Conservation (phyloP, 2,113 vertebrate species). For the Cavia porcellus region DNA sequence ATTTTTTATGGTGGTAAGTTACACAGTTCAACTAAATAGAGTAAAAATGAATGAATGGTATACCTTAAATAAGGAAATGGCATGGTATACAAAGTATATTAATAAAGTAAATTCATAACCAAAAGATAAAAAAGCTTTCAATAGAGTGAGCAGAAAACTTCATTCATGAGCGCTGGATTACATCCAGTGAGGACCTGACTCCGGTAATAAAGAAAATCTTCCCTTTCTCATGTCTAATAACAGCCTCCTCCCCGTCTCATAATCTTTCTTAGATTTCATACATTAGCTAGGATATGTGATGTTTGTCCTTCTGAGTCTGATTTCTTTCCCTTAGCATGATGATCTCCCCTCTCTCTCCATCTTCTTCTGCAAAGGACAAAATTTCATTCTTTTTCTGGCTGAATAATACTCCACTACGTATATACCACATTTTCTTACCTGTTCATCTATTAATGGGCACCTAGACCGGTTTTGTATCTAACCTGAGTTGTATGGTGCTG, state of each 20-base stretch:
- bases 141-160: background rate
- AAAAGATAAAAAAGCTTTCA: background rate
- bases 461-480: background rate
- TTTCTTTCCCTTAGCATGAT: background rate
- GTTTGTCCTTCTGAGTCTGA: background rate
- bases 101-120: constrained; percentile 1
- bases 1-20: background rate
- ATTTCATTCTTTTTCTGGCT: background rate
- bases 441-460: background rate
- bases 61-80: background rate
- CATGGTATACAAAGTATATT: background rate
- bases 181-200: background rate
- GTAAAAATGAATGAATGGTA: background rate
- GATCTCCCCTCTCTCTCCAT: background rate
- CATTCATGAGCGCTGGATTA: background rate
- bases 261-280: background rate
- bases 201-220: background rate
- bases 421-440: background rate
- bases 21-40: background rate
- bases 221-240: background rate
- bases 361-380: background rate
- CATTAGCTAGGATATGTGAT: background rate
- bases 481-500: background rate
- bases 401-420: background rate
- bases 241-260: background rate